These are phyloP conservation scores for Nomada fabriciana DNA, from an alignment of 2,888 invertebrate species.

Conservation along the genomic window DNA sequence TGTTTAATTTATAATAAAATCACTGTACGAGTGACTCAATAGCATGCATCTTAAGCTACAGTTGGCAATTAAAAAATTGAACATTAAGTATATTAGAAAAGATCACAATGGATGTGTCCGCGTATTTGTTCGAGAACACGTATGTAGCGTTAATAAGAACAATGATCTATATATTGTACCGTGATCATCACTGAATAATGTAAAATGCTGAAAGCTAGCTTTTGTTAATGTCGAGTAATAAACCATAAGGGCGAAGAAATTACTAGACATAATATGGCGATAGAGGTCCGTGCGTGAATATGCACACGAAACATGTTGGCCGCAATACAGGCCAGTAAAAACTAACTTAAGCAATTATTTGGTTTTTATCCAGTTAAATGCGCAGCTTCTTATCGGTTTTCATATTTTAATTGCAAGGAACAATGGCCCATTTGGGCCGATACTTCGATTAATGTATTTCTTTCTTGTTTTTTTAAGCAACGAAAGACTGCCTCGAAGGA, in stretches of 20 bases:
- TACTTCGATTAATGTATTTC: neutral
- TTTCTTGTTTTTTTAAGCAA: neutral
- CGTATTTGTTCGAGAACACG: neutral
- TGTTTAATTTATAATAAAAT: too few relatives aligned
- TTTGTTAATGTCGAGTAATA: conserved; percentile 1
- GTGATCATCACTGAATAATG: neutral
- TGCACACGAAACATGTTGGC: neutral
- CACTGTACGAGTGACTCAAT: too few relatives aligned
- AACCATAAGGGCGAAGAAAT: conserved; percentile 23
- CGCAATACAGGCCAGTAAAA: conserved; percentile 23
- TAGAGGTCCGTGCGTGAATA: neutral
- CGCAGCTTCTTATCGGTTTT: neutral
- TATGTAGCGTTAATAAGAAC: neutral
- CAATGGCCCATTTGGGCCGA: too few relatives aligned
- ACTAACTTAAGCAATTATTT: conserved; percentile 27
- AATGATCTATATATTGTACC: neutral
- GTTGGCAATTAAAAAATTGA: neutral
- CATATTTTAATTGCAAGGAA: too few relatives aligned
- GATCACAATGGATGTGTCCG: neutral
- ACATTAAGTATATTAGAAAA: neutral
- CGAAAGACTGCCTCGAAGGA: neutral
- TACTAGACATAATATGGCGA: conserved; percentile 55
- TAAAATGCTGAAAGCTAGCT: neutral
- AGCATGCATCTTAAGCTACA: too few relatives aligned
- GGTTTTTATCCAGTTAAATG: conserved; percentile 1